phyloP scores from a whole-genome alignment of 2,113 vertebrate genomes.

The Emydocephalus ijimae region DNA sequence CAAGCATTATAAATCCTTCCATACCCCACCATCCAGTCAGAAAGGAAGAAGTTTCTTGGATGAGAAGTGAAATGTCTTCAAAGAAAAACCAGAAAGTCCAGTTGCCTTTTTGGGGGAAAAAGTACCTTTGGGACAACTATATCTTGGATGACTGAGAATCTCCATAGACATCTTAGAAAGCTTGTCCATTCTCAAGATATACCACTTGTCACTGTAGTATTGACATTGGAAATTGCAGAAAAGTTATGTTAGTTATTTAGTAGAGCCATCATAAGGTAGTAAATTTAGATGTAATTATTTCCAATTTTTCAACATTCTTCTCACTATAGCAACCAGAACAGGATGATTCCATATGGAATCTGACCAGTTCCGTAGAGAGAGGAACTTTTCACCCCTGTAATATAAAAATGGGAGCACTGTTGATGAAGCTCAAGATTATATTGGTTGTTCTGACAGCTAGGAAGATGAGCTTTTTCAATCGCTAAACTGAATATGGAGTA shows the following conservation, averaged over 20 bases:
- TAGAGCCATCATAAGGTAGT: not conserved
- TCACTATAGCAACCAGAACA: not conserved
- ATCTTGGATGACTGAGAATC: too few species aligned
- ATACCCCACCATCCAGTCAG: too few species aligned
- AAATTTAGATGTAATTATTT: not conserved
- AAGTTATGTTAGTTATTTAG: not conserved
- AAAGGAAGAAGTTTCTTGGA: too few species aligned
- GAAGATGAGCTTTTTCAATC: not conserved
- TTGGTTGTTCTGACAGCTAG: not conserved
- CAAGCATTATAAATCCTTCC: too few species aligned
- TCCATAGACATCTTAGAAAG: not conserved
- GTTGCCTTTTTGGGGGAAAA: too few species aligned
- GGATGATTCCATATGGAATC: not conserved
- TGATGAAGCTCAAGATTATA: not conserved
- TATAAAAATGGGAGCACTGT: not conserved
- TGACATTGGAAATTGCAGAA: not conserved
- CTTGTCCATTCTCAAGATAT: not conserved
- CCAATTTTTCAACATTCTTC: not conserved
- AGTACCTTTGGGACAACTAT: too few species aligned
- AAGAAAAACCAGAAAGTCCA: too few species aligned
- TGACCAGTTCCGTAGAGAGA: not conserved
- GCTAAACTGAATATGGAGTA: not conserved
- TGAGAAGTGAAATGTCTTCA: too few species aligned
- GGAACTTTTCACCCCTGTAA: not conserved
- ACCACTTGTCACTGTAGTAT: not conserved